Conservation (phyloP, 2,888 invertebrate genomes). For the Myopa tessellatipennis region DNA sequence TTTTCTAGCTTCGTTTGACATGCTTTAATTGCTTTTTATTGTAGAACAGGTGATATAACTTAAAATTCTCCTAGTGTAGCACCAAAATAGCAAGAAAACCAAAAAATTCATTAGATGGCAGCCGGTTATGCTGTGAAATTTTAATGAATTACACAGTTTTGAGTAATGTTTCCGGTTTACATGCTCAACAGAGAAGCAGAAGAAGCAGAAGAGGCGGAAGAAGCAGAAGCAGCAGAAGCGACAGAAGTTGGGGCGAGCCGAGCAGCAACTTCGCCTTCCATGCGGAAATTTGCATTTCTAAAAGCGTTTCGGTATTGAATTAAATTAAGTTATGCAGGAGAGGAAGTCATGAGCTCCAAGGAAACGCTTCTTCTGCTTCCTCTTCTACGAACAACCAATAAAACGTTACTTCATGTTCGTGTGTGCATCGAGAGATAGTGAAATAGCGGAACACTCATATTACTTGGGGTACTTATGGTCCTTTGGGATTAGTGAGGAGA, state of each 20-base stretch:
- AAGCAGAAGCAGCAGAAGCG: no score
- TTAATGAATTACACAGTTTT: conserved; percentile 36
- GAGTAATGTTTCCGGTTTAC: conserved; percentile 39
- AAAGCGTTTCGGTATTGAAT: conserved; percentile 5
- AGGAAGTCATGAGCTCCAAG: conserved; percentile 9
- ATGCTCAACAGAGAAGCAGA: background rate
- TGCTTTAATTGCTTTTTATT: conserved; percentile 40
- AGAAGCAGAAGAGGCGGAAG: no score
- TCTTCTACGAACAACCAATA: no score
- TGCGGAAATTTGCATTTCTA: conserved; percentile 23
- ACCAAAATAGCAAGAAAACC: background rate
- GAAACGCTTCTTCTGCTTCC: background rate
- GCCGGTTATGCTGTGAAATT: conserved; percentile 25
- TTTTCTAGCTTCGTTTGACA: conserved; percentile 25
- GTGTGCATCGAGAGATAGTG: no score
- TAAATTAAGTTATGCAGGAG: conserved; percentile 22
- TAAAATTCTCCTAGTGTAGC: conserved; percentile 24
- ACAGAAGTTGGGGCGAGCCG: background rate
- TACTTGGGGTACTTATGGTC: no score
- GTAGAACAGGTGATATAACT: conserved; percentile 37
- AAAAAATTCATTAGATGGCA: conserved; percentile 2
- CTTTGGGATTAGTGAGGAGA: no score
- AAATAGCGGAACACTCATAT: no score
- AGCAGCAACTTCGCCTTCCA: background rate
- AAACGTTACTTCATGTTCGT: no score